Base-by-base conservation (phyloP, 1,140 invertebrate genomes). In the Rhyzopertha dominica region DNA sequence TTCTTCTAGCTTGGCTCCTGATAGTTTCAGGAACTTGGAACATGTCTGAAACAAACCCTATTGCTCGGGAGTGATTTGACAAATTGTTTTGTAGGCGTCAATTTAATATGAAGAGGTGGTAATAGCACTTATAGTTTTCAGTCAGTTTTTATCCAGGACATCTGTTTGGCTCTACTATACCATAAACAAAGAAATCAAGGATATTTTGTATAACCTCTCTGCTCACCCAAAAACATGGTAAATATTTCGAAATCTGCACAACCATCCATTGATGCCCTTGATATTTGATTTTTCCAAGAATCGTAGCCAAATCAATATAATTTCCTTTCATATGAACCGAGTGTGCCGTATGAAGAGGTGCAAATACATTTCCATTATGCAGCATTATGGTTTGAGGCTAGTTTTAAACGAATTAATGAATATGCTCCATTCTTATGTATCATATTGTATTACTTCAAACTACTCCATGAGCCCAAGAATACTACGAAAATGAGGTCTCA, bases 21-120 rank as follows among this genome's bases (percentile, higher is more conserved):
- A 52, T 10, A 58, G 31, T 8, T 32, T 24, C 2, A 47, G 43
- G 41, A 53, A 52, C 28, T 19, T 19, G 19, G 36, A 19, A 63
- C 38, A 31, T 56, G 49, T 8, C 38, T 47, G 32, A 59, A 56
- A 23, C 40, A 37, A 34, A 28, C 5, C 38, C 28, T 38, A 0
- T 40, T 36, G 50, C 50, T 40, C 52, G 17, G n/a, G n/a, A 62
- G 37, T 4, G 58, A 52, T 46, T 68, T 64, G 1, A 62, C 54
- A 61, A 62, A 66, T 23, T 59, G 56, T 43, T 65, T 67, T 41
- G 63, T 59, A 3, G 64, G 29, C 7, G 50, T 56, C 24, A 61
- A 40, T 39, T 64, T 69, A n/a, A 68, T 66, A 50, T 68, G 58
- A 8, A 65, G 35, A 44, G 56, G 58, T 47, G 62, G 57, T 38